Percentiles rank a stretch among this genome's conserved stretches.
phyloP scores from a whole-genome alignment of 1,140 invertebrate genomes.

The Ceratina japonica region DNA sequence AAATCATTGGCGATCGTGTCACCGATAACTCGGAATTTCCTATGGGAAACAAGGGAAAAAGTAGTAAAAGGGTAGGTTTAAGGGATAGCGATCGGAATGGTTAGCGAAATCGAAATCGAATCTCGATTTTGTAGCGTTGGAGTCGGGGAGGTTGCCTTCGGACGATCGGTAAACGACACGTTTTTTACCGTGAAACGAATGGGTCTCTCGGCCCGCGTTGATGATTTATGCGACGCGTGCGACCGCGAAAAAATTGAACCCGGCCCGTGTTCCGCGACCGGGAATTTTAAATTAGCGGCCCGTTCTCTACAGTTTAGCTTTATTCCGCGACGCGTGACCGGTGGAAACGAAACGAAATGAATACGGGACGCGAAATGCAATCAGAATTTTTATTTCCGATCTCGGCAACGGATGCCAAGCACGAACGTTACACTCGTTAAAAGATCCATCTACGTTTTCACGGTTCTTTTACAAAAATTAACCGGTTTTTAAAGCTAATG shows the following conservation, averaged over 20 bases:
- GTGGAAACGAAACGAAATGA: not conserved
- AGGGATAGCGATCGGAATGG: not conserved
- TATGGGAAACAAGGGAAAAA: no score
- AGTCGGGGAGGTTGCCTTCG: slow-evolving; percentile 40
- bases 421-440: slow-evolving; percentile 13
- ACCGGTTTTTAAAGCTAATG: not conserved
- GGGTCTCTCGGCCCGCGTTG: not conserved
- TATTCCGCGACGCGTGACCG: not conserved
- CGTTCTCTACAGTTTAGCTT: slow-evolving; percentile 8
- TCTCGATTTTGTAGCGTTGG: slow-evolving; percentile 28
- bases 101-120: slow-evolving; percentile 52
- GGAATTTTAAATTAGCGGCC: slow-evolving; percentile 28
- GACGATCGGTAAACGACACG: not conserved
- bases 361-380: not conserved
- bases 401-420: slow-evolving; percentile 9
- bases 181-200: slow-evolving; percentile 1
- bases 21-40: not conserved
- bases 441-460: slow-evolving; percentile 1
- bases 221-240: slow-evolving; percentile 26
- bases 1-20: no score
- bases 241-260: slow-evolving; percentile 9
- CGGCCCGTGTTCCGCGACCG: not conserved
- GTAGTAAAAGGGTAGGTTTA: not conserved
- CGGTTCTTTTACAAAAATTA: not conserved
- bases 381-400: slow-evolving; percentile 33